These are phyloP conservation scores for Melanaphis sacchari DNA, from an alignment of 1,140 invertebrate species.

Conservation along the genomic window DNA sequence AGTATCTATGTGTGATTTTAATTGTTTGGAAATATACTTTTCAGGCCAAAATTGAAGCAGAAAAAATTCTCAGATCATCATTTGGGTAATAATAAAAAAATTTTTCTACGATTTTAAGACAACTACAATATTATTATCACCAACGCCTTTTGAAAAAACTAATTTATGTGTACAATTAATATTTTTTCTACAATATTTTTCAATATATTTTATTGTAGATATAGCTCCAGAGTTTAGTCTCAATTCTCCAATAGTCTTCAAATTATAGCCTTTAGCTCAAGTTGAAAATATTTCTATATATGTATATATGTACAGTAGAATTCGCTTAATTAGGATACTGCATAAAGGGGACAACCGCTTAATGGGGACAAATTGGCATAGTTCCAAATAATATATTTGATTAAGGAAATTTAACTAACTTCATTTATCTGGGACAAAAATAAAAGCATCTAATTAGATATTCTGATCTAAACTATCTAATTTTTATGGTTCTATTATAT, in stretches of 20 bases:
- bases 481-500: too few species aligned
- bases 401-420: too few species aligned
- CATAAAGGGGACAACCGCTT: too few species aligned
- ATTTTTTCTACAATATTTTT: not conserved
- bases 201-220: not conserved
- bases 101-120: not conserved
- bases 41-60: conserved; percentile 53
- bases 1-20: not conserved
- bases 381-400: too few species aligned
- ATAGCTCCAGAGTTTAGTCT: not conserved
- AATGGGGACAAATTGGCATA: too few species aligned
- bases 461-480: too few species aligned
- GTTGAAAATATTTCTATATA: not conserved
- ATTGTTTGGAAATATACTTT: not conserved
- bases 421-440: too few species aligned
- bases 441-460: too few species aligned
- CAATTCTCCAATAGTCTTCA: not conserved
- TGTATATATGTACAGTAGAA: too few species aligned
- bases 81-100: not conserved
- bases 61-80: conserved; percentile 45
- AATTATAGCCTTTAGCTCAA: not conserved
- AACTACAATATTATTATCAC: not conserved
- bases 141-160: not conserved
- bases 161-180: not conserved
- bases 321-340: too few species aligned